Base-by-base conservation (phyloP, 2,888 invertebrate species). In the Chorisops tibialis region DNA sequence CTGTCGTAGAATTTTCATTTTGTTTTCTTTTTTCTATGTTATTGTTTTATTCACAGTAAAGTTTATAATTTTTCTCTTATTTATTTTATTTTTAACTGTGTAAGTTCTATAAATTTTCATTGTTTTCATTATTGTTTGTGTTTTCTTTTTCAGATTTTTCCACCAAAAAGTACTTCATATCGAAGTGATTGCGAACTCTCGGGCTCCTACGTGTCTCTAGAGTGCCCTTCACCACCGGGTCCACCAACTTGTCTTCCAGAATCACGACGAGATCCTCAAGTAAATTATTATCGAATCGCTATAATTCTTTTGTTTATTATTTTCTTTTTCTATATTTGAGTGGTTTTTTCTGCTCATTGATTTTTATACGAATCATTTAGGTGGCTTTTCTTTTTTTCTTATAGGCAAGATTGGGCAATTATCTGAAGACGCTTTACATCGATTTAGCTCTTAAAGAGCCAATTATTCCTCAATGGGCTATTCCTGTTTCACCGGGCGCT, bases 371-470 rank as follows among this genome's bases (percentile, higher is more conserved):
- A 9, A 35, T 35, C 6, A 35, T 6, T 35, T 9, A 35, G 6
- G 37, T 21, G 21, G 3, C 14, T 50, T 51, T 63, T 67, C 63
- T 65, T 30, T 18, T 41, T 45, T 56, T 35, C 56, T 24, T 35
- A n/a, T n/a, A 73, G 70, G 72, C 74, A 47, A 71, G 75, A 54
- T 70, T 75, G 43, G 70, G 68, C 71, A 76, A 79, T 71, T 80
- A 78, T 71, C 73, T 81, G 67, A 77, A 79, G 69, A 78, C 76
- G 50, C 76, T 80, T 70, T 80, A 81, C 70, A 75, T 79, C 63
- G 81, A 81, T 68, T 72, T 81, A 62, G 79, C 79, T 18, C 76
- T 78, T 18, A 75, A 80, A 64, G 81, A 81, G 61, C 78, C 77
- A 64, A 76, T 79, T 65, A 74, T 78, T 59, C 80, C 81, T 48